Base-by-base conservation (phyloP, 2,797 vertebrate species). In the Rhabdomys pumilio region DNA sequence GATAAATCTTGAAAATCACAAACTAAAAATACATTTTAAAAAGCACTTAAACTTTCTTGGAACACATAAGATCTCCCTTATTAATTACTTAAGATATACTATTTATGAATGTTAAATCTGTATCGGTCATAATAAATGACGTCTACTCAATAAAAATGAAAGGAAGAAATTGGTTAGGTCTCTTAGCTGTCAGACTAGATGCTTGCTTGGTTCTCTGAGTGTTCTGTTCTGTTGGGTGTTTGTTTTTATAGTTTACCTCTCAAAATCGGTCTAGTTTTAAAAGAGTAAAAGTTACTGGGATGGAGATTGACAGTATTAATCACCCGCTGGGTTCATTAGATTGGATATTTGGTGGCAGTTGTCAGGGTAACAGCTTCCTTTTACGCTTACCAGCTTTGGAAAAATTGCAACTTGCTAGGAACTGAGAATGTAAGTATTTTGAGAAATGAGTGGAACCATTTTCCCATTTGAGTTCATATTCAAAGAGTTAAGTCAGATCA, bases 111-210 rank as follows among this genome's bases (percentile, higher is more conserved):
- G 93, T 93, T 88, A 89, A 93, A 63, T 86, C 10, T 89, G 0
- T 93, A 3, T 92, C 83, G 93, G 24, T 11, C 1, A 65, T 77
- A n/a, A n/a, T 72, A 83, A 82, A 76, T 96, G 47, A 82, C 24
- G 88, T 83, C 94, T 94, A 79, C 82, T 96, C 59, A 94, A 0
- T 96, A 87, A 84, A 91, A 96, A 61, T 10, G 75, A 86, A 90
- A 93, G 50, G 22, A 76, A 79, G 22, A 93, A 90, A 65, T 95
- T 90, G 17, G 14, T 88, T 17, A 84, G 67, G 8, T 85, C 88
- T 75, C 26, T 38, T 88, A 73, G n/a, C 15, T 26, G 75, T 38
- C 75, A 84, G 14, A 84, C 34, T 5, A 53, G 55, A 31, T 83
- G 12, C 57, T 92, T 69, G 24, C 26, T n/a, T 85, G 14, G 15